Conservation (phyloP, 1,140 invertebrate species). For the Lepidurus apus region DNA sequence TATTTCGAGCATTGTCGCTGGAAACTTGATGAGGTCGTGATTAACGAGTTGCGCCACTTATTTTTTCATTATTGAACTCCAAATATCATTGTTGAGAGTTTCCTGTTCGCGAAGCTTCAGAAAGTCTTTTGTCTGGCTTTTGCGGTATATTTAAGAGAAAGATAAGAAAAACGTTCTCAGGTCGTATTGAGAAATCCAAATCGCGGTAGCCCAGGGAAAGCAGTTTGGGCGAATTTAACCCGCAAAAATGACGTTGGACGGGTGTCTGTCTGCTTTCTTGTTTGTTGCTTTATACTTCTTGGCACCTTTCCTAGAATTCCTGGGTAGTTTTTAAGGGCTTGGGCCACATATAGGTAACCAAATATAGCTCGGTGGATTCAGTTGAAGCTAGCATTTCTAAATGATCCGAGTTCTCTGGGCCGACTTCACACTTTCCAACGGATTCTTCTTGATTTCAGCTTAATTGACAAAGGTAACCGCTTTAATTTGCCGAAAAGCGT, state of each 20-base stretch:
- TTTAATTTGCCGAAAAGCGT: slow-evolving; percentile 8
- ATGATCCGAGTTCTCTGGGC: neutral
- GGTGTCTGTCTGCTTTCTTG: neutral
- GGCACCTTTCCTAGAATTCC: slow-evolving; percentile 1
- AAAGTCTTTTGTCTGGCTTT: neutral
- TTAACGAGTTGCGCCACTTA: neutral
- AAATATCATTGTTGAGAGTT: too few relatives aligned
- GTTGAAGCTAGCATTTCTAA: neutral
- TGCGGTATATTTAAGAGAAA: neutral
- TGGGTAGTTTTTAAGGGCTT: neutral
- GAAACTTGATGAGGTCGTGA: neutral
- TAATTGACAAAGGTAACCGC: slow-evolving; percentile 14
- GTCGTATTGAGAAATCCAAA: neutral
- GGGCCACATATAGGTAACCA: neutral
- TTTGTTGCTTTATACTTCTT: neutral
- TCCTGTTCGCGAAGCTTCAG: too few relatives aligned
- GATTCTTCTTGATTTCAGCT: too few relatives aligned
- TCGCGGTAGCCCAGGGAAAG: neutral
- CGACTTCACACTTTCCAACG: neutral
- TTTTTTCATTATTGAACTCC: too few relatives aligned
- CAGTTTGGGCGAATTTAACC: neutral
- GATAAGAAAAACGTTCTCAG: neutral
- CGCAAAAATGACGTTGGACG: neutral
- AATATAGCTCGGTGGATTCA: neutral
- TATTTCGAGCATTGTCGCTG: neutral